Conservation (phyloP, 2,113 vertebrate species). For the Malurus cyaneus region DNA sequence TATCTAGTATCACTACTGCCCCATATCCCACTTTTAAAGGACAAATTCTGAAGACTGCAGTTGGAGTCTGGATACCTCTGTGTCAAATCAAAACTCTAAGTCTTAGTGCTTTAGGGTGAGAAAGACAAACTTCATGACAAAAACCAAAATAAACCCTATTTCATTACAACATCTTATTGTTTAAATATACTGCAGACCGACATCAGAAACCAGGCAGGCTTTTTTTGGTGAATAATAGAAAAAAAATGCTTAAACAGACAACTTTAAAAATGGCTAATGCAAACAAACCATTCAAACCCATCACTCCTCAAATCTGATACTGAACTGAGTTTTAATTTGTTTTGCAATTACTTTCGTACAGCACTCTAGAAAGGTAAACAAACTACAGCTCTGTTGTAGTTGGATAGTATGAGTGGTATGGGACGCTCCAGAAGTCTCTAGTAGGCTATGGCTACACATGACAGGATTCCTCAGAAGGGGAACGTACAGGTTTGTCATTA, state of each 20-base stretch:
- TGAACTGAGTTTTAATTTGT: conserved; percentile 53
- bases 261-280: conserved; percentile 58
- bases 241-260: conserved; percentile 41
- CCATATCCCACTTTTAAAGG: not conserved
- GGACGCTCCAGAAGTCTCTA: conserved; percentile 75
- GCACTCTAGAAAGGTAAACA: conserved; percentile 75
- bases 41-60: not conserved
- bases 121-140: conserved; percentile 42
- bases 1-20: not conserved
- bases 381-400: conserved; percentile 81
- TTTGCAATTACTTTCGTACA: conserved; percentile 65
- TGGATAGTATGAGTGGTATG: conserved; percentile 56
- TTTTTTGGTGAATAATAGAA: conserved; percentile 33
- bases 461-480: conserved; percentile 76
- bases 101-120: conserved; percentile 37
- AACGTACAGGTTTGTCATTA: conserved; percentile 81
- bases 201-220: conserved; percentile 58
- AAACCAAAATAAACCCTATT: not conserved
- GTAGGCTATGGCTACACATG: conserved; percentile 75
- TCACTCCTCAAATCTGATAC: conserved; percentile 24
- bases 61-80: conserved; percentile 15
- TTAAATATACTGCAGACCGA: conserved; percentile 45
- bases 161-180: conserved; percentile 55
- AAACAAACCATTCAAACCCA: conserved; percentile 46
- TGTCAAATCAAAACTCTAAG: conserved; percentile 21